Base-by-base conservation (phyloP, 2,113 vertebrate genomes). In the Myrmophylax atrothorax region DNA sequence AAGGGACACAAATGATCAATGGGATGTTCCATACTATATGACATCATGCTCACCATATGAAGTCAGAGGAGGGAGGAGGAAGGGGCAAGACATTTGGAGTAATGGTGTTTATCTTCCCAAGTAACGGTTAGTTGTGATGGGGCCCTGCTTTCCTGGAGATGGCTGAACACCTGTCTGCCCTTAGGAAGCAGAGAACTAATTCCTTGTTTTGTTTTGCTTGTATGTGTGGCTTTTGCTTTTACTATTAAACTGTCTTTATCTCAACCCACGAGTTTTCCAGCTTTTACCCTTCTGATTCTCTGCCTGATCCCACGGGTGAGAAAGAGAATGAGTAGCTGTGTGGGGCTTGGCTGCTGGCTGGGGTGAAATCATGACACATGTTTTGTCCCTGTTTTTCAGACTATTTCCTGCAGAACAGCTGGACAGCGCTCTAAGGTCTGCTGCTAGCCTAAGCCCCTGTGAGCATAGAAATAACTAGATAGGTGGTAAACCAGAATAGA, bases 71-170 rank as follows among this genome's bases (percentile, higher is more conserved):
- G 42, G 58, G 5, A 33, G 12, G 26, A 81, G 37, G 18, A 50
- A 25, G 24, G 15, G 13, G 15, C 25, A 17, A 28, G 23, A 38
- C 18, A 6, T 82, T 82, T 33, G 20, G 38, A 20, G 23, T 11
- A 33, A n/a, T 46, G 52, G 28, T 2, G 10, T 46, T 67, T 75
- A 10, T 46, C 12, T 81, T 67, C 28, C 46, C 33, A 44, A 67
- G 23, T 38, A 16, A 29, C 17, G 0, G 1, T 44, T 50, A 13
- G 0, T 0, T 2, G 10, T 59, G 60, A 38, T 8, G 18, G 18
- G 26, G 18, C 33, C 23, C 12, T n/a, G 38, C 23, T 53, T 6
- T 53, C 24, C 46, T 59, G 77, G 23, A 52, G 23, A n/a, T 38
- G 28, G 42, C 46, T 20, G 46, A 44, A 52, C 37, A 23, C 37